Base-by-base conservation (phyloP, 2,797 vertebrate genomes). In the Lophotriccus pileatus region DNA sequence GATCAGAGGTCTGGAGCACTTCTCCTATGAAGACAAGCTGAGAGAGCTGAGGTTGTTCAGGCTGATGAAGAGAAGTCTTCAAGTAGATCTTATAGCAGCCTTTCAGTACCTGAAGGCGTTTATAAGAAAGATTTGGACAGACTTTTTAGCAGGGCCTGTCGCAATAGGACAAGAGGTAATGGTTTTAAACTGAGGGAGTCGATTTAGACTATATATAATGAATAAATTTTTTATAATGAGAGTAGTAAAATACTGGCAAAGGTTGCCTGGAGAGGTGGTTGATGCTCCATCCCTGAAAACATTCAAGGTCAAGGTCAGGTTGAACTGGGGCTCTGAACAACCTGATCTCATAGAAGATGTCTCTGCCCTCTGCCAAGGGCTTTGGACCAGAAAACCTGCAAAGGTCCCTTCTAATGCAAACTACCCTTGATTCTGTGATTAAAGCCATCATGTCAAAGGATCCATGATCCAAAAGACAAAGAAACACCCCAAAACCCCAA, bases 151-250 rank as follows among this genome's bases (percentile, higher is more conserved):
- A 27, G 37, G 16, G 20, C 7, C 37, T 58, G 28, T 59, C 59
- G 39, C 30, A 41, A 28, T 24, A 63, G 4, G 16, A 20, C 10
- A 9, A 67, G 23, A 8, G 2, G 3, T 14, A 67, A 36, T 44
- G 43, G 11, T 52, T 88, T 88, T 77, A 81, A 88, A 50, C n/a
- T 50, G 21, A 73, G 63, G 39, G 56, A 55, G 11, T 43, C 1
- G 0, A 32, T 73, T 81, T 39, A 1, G 1, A 12, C n/a, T 43
- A 24, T 28, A 39, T 28, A 14, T 14, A 24, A 58, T 25, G 16
- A 36, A 68, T 36, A 23, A 4, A 7, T 30, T 10, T 77, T 80
- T 55, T 68, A 32, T 15, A 3, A 20, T 23, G 44, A 55, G 19
- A 30, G 11, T 68, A 18, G 21, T 12, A 1, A 74, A 73, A 49